Conservation (phyloP, 2,797 vertebrate species). For the Trachurus trachurus region DNA sequence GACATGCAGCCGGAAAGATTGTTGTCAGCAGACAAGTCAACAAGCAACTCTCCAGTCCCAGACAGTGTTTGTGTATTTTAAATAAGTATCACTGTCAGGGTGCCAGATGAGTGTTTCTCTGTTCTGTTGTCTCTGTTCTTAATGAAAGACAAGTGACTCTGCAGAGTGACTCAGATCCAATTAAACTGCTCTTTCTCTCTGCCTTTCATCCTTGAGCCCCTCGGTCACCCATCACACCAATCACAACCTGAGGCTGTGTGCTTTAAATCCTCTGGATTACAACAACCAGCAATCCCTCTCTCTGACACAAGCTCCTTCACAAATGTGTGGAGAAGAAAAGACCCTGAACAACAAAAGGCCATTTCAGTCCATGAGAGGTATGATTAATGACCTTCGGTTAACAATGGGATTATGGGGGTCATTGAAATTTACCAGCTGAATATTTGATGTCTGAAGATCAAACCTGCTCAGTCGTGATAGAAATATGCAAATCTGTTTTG, state of each 20-base stretch:
- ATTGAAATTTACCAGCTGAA: conserved; percentile 18
- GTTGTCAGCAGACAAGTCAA: conserved; percentile 29
- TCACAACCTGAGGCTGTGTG: conserved; percentile 18
- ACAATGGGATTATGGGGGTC: neutral
- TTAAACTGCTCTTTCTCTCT: conserved; percentile 50
- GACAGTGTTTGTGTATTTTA: conserved; percentile 36
- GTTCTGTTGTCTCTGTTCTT: conserved; percentile 57
- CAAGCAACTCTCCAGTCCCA: neutral
- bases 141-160: conserved; percentile 58
- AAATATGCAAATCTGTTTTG: conserved; percentile 66
- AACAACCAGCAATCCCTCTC: conserved; percentile 7
- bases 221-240: conserved; percentile 36
- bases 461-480: conserved; percentile 28
- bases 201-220: conserved; percentile 25
- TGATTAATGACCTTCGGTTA: neutral
- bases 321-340: neutral
- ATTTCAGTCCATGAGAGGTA: neutral
- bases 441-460: conserved; percentile 32
- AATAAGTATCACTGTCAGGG: conserved; percentile 38
- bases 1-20: conserved; percentile 22
- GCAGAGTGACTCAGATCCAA: conserved; percentile 55
- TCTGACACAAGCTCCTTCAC: neutral
- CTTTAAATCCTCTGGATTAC: conserved; percentile 7
- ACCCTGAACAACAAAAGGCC: neutral
- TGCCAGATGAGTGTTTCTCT: conserved; percentile 49